Conservation (phyloP, 2,888 invertebrate species). For the Rhagophthalmus giganteus region DNA sequence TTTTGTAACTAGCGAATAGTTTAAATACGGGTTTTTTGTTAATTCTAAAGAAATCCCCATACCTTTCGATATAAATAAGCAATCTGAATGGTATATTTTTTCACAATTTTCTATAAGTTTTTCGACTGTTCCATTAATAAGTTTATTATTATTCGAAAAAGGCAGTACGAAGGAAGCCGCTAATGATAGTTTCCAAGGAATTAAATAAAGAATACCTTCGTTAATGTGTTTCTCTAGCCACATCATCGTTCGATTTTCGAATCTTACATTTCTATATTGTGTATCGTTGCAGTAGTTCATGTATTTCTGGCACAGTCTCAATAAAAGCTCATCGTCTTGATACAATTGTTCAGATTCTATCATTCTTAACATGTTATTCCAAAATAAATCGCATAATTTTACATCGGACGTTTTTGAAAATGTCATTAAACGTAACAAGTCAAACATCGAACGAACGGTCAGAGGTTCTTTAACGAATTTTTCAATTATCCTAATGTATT, state of each 20-base stretch:
- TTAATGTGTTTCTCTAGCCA: slow-evolving; percentile 51
- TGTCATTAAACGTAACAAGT: slow-evolving; percentile 56
- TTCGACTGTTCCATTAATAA: slow-evolving; percentile 50
- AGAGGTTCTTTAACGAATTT: slow-evolving; percentile 48
- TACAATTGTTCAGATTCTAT: slow-evolving; percentile 44
- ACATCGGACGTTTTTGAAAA: slow-evolving; percentile 57
- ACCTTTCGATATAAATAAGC: slow-evolving; percentile 55
- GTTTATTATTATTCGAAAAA: slow-evolving; percentile 49
- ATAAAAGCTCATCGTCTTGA: slow-evolving; percentile 45
- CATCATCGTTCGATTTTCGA: slow-evolving; percentile 55
- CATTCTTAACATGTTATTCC: slow-evolving; percentile 53
- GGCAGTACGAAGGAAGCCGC: slow-evolving; percentile 55
- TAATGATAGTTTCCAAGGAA: slow-evolving; percentile 53
- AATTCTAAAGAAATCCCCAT: slow-evolving; percentile 42
- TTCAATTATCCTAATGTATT: slow-evolving; percentile 50
- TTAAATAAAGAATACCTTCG: slow-evolving; percentile 46
- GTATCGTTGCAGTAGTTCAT: slow-evolving; percentile 60
- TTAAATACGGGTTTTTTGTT: background rate
- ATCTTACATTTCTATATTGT: slow-evolving; percentile 56
- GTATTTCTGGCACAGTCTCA: slow-evolving; percentile 57
- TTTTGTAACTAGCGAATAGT: background rate
- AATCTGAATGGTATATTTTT: slow-evolving; percentile 54
- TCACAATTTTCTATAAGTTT: slow-evolving; percentile 52
- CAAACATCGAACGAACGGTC: slow-evolving; percentile 43
- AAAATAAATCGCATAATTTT: slow-evolving; percentile 55